These are phyloP conservation scores for Panulirus ornatus DNA, from an alignment of 1,140 invertebrate species.

Conservation along the genomic window DNA sequence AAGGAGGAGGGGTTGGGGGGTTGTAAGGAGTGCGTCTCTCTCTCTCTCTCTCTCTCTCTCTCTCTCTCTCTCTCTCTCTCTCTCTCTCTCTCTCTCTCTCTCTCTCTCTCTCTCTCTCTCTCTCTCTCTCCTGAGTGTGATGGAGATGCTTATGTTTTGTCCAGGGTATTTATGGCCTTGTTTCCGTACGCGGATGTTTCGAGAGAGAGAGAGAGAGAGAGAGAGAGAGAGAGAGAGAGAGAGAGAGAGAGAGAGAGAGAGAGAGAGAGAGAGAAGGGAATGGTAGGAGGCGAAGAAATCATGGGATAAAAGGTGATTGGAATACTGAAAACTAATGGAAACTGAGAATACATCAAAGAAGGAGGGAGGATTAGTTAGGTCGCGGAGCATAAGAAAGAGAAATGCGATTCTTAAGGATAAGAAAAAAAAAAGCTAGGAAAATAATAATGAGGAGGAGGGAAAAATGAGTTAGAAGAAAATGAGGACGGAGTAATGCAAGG, in stretches of 20 bases:
- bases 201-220: neutral
- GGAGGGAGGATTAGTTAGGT: neutral
- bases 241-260: neutral
- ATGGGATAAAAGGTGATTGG: too few relatives aligned
- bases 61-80: too few relatives aligned
- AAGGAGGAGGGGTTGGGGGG: too few relatives aligned
- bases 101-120: too few relatives aligned
- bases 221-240: neutral
- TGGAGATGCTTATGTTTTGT: neutral
- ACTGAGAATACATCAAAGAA: too few relatives aligned
- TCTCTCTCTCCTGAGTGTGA: too few relatives aligned
- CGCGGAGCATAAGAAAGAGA: neutral
- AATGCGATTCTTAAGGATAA: too few relatives aligned
- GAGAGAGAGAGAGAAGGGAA: neutral
- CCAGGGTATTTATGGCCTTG: neutral
- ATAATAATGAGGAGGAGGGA: neutral
- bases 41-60: too few relatives aligned
- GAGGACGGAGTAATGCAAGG: neutral
- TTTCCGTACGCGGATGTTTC: neutral
- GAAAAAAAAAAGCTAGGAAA: neutral
- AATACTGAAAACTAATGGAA: too few relatives aligned
- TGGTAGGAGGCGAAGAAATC: neutral
- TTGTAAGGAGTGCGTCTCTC: too few relatives aligned
- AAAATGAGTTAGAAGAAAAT: neutral
- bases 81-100: too few relatives aligned